Conservation (phyloP, 2,888 invertebrate genomes). For the Nebria brevicollis region DNA sequence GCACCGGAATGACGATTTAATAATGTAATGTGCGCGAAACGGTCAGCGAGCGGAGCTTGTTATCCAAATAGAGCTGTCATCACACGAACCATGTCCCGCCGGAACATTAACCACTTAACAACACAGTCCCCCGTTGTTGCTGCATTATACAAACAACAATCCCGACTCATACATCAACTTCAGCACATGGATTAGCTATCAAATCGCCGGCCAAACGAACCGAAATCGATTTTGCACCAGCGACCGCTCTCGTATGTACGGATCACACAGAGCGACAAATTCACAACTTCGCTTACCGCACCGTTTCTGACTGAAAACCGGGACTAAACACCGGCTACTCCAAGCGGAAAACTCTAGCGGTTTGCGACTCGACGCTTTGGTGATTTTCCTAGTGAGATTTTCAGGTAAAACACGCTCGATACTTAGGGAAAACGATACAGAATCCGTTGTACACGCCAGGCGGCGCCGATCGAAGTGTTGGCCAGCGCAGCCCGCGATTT, state of each 20-base stretch:
- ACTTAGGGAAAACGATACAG: conserved; percentile 12
- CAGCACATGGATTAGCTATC: conserved; percentile 13
- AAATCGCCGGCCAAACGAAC: conserved; percentile 11
- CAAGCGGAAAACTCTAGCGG: neutral
- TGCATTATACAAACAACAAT: conserved; percentile 10
- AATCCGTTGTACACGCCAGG: conserved; percentile 19
- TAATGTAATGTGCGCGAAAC: conserved; percentile 12
- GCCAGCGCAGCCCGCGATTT: conserved; percentile 1
- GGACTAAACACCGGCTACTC: neutral
- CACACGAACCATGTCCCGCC: conserved; percentile 11
- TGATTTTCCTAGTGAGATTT: neutral
- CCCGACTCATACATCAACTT: conserved; percentile 5
- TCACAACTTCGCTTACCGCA: neutral
- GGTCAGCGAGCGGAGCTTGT: conserved; percentile 3
- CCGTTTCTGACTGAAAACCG: conserved; percentile 17
- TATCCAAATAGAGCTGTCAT: conserved; percentile 23
- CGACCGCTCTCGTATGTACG: neutral
- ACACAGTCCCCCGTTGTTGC: neutral
- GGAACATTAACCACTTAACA: conserved; percentile 21
- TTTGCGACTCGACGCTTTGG: neutral
- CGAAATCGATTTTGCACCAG: conserved; percentile 9
- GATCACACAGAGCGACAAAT: neutral
- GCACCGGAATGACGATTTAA: conserved; percentile 5
- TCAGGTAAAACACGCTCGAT: conserved; percentile 18
- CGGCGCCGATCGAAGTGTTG: conserved; percentile 31